These are phyloP conservation scores for Kryptopterus vitreolus DNA, from an alignment of 2,797 vertebrate species.

Conservation along the genomic window DNA sequence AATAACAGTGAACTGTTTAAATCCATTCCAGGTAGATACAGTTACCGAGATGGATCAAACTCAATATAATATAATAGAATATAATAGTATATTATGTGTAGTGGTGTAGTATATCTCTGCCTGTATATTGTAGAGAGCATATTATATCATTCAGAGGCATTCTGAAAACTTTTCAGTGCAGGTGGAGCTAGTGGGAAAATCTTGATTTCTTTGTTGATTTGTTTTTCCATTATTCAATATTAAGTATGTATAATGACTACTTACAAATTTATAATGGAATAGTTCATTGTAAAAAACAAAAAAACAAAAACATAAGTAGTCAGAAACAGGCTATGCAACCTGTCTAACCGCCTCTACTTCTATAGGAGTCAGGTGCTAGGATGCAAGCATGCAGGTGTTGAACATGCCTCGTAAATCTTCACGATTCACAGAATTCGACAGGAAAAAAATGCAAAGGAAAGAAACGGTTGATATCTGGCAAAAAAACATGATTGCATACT, in stretches of 20 bases:
- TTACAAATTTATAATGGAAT: not conserved
- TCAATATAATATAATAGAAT: no score
- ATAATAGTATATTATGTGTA: no score
- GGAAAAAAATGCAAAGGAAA: not conserved
- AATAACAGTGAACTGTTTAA: not conserved
- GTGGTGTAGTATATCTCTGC: no score
- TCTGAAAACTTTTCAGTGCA: not conserved
- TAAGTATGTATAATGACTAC: not conserved
- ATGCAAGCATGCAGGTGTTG: constrained; percentile 4
- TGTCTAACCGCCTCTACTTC: not conserved
- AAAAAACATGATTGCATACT: not conserved
- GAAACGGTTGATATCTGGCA: not conserved
- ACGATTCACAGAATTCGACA: not conserved
- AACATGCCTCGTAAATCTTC: not conserved
- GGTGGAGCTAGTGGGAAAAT: not conserved
- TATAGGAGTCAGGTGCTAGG: not conserved
- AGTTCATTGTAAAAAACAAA: not conserved
- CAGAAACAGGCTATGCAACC: not conserved
- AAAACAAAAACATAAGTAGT: not conserved
- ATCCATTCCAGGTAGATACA: no score
- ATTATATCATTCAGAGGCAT: not conserved
- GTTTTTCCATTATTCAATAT: not conserved
- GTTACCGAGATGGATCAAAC: not conserved
- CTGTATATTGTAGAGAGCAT: not conserved
- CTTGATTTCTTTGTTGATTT: not conserved